Base-by-base conservation (phyloP, 1,140 invertebrate genomes). In the Antheraea mylitta region DNA sequence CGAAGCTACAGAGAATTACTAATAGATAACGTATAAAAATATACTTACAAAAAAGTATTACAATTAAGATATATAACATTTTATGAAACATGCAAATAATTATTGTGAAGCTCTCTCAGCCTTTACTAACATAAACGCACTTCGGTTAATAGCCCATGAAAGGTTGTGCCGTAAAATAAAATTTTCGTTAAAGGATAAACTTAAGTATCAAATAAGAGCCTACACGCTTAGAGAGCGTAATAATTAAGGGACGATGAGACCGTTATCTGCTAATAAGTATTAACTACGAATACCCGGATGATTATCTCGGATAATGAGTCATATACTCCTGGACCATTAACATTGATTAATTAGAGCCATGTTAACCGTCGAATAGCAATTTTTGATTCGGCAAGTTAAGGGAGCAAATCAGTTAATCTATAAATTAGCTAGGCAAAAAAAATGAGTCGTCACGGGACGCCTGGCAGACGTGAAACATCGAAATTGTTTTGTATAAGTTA, bases 61-160 rank as follows among this genome's bases (percentile, higher is more conserved):
- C n/a, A n/a, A 42, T 42, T 42, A 42, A 10, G 38, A 11, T 11
- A 7, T 42, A 10, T 42, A 42, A 7, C 0, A 53, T 53, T 53
- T 13, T n/a, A 36, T 8, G 5, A 16, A 37, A 18, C 61, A 37
- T 65, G 18, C 16, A 65, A 18, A 65, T 22, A 65, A 65, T 48
- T n/a, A 18, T 65, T 19, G 19, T 11, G 7, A 38, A 65, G 19
- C 64, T 53, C 64, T 63, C 37, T n/a, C 11, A 9, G 11, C 18
- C 45, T 18, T 38, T 18, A 11, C 38, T 65, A 65, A 65, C 19
- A 53, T 53, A 48, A 48, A 65, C 45, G 64, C 48, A 65, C 64
- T 65, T 53, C 45, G 19, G n/a, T 65, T 65, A 48, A 65, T 65
- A 22, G 64, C 38, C 62, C 37, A 65, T 65, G 19, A 65, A 48